A percentile compares a stretch with the other conserved stretches of the same genome.
phyloP scores from a whole-genome alignment of 2,797 vertebrate genomes.

The Taeniopygia guttata region DNA sequence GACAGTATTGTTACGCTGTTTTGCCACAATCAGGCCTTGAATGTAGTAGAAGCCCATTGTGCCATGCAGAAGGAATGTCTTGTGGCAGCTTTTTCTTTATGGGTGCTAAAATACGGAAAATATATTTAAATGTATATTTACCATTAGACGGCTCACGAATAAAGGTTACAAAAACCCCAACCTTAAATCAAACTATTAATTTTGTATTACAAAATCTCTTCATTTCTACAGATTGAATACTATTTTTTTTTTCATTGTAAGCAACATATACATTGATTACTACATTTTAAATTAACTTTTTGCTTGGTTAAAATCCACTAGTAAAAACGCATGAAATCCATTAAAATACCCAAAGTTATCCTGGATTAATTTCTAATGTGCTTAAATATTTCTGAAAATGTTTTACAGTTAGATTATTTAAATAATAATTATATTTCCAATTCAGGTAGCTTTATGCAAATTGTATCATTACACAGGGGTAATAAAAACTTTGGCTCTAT shows the following conservation, averaged over 20 bases:
- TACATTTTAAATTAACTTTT: neutral
- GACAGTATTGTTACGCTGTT: neutral
- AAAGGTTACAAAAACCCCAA: neutral
- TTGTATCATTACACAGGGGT: neutral
- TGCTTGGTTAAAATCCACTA: neutral
- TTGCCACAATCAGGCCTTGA: neutral
- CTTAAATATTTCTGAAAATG: constrained; percentile 8
- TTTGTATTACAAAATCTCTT: neutral
- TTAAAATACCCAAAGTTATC: neutral
- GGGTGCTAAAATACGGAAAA: neutral
- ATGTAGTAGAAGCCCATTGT: neutral
- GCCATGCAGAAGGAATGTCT: neutral
- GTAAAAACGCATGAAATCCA: neutral
- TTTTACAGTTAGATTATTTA: neutral
- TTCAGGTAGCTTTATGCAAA: neutral
- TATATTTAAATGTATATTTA: neutral
- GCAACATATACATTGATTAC: neutral
- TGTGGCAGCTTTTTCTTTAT: neutral
- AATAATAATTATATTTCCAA: constrained; percentile 1
- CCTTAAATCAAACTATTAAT: neutral
- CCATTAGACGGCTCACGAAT: neutral
- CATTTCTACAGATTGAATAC: neutral
- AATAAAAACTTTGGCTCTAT: neutral
- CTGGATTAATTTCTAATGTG: neutral
- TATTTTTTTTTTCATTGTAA: neutral